Conservation (phyloP, 2,888 invertebrate genomes). For the Notodromas monacha region DNA sequence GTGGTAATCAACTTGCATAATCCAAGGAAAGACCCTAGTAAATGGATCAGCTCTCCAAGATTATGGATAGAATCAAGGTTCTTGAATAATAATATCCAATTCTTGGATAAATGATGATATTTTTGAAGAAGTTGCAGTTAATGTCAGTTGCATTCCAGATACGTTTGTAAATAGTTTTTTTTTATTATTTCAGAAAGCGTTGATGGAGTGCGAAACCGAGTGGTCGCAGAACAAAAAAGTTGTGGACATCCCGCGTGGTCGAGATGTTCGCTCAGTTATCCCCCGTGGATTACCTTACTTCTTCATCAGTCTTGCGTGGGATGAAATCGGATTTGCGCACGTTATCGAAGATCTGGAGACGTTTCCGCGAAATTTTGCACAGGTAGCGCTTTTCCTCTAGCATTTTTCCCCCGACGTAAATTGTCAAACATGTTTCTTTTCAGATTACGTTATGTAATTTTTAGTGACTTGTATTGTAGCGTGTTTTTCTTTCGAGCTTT, state of each 20-base stretch:
- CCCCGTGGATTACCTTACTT: constrained; percentile 87
- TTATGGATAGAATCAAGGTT: too few relatives aligned
- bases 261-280: constrained; percentile 39
- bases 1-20: too few relatives aligned
- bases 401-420: constrained; percentile 6
- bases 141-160: too few relatives aligned
- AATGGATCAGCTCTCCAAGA: too few relatives aligned
- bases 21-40: too few relatives aligned
- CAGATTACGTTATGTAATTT: not conserved
- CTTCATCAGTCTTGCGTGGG: constrained; percentile 63
- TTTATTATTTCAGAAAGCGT: constrained; percentile 58
- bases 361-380: constrained; percentile 52
- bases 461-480: not conserved
- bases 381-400: constrained; percentile 5
- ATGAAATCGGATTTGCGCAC: constrained; percentile 52
- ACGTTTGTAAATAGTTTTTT: too few relatives aligned
- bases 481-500: not conserved
- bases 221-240: constrained; percentile 85
- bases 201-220: constrained; percentile 71
- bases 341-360: constrained; percentile 68
- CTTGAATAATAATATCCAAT: too few relatives aligned
- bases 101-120: too few relatives aligned
- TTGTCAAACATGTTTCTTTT: not conserved
- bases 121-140: too few relatives aligned
- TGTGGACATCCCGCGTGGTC: constrained; percentile 28